Evolutionary conservation across 2,797 vertebrate genomes (phyloP).

Genomic region (Neostethus bicornis): DNA sequence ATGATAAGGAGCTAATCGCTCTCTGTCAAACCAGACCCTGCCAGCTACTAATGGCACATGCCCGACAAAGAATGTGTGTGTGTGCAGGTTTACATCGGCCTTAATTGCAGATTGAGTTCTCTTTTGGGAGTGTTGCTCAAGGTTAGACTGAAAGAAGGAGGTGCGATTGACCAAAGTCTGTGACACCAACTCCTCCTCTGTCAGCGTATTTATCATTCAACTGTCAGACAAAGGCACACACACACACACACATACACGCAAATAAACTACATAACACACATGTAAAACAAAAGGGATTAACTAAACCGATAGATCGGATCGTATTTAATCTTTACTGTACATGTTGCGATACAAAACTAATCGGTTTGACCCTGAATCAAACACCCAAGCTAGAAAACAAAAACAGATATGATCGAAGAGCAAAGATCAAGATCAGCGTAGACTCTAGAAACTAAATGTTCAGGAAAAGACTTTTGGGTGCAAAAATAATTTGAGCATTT

Average conservation of each 20-base stretch:
- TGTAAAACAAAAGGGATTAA: too few species aligned
- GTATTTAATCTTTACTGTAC: conserved; percentile 4
- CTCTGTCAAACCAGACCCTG: conserved; percentile 75
- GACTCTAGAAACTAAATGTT: conserved; percentile 15
- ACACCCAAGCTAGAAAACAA: conserved; percentile 34
- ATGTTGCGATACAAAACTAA: conserved; percentile 20
- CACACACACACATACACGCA: conserved; percentile 14
- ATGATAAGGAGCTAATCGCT: conserved; percentile 84
- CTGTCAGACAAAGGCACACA: conserved; percentile 57
- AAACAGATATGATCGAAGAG: conserved; percentile 4
- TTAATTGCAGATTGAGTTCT: conserved; percentile 75
- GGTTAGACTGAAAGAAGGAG: conserved; percentile 70
- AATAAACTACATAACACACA: background rate
- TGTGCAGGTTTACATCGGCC: conserved; percentile 35
- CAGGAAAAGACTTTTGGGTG: conserved; percentile 17
- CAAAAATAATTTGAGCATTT: conserved; percentile 13
- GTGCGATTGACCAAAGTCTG: conserved; percentile 81
- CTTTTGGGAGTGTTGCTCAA: conserved; percentile 76
- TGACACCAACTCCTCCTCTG: conserved; percentile 77
- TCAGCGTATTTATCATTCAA: conserved; percentile 79
- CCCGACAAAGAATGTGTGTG: conserved; percentile 52
- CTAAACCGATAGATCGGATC: too few species aligned
- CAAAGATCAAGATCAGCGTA: conserved; percentile 17
- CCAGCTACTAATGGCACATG: conserved; percentile 78
- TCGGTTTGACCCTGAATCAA: conserved; percentile 26